Conservation (phyloP, 2,888 invertebrate species). For the Eupithecia insigniata region DNA sequence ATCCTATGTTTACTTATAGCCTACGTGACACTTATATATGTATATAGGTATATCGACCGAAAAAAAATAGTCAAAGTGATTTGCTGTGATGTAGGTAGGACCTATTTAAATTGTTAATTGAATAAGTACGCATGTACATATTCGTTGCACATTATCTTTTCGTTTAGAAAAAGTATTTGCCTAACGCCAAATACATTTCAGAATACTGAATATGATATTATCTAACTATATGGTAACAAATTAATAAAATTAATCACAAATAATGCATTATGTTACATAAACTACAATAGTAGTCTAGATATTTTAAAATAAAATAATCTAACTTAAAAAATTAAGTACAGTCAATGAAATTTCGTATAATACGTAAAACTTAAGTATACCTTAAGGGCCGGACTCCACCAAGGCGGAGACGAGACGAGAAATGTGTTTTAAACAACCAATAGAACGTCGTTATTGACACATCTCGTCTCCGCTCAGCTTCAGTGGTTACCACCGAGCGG, state of each 20-base stretch:
- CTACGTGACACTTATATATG: too few relatives aligned
- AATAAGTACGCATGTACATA: neutral
- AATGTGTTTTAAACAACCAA: too few relatives aligned
- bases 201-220: constrained; percentile 31
- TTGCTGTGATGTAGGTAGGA: neutral
- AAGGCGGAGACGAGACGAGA: too few relatives aligned
- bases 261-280: constrained; percentile 16
- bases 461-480: too few relatives aligned
- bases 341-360: constrained; percentile 13
- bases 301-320: constrained; percentile 1
- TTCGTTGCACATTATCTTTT: neutral
- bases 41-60: too few relatives aligned
- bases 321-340: constrained; percentile 21
- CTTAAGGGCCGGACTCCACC: too few relatives aligned
- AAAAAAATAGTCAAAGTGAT: neutral
- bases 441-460: too few relatives aligned
- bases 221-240: constrained; percentile 36
- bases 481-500: too few relatives aligned
- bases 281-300: constrained; percentile 36
- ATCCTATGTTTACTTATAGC: neutral
- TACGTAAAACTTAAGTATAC: neutral
- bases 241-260: constrained; percentile 17
- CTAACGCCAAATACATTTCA: constrained; percentile 15
- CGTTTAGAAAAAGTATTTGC: neutral
- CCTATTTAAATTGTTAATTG: neutral